These are phyloP conservation scores for Mobula birostris DNA, from an alignment of 2,113 vertebrate genomes.

Conservation along the genomic window DNA sequence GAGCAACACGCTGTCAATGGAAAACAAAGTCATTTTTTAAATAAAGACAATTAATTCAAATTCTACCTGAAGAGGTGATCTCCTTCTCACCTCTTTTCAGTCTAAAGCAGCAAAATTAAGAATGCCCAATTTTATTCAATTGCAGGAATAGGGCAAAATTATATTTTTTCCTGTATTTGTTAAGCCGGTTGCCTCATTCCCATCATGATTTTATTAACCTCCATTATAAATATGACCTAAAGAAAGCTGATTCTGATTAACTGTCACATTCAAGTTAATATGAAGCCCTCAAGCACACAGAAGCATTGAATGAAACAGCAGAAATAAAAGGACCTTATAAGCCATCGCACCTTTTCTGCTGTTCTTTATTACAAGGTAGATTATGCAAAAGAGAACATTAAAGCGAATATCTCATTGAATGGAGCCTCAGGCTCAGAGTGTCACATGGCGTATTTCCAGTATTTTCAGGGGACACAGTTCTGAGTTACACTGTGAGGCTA, in stretches of 20 bases:
- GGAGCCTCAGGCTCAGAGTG: too few species aligned
- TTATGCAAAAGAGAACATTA: too few species aligned
- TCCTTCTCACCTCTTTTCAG: slow-evolving; percentile 43
- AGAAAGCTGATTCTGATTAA: background rate
- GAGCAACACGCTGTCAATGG: slow-evolving; percentile 80
- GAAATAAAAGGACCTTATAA: too few species aligned
- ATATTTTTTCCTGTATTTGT: slow-evolving; percentile 42
- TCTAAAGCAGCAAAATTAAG: slow-evolving; percentile 44
- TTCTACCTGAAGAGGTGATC: background rate
- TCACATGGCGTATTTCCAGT: too few species aligned
- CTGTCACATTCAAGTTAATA: background rate
- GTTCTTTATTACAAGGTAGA: too few species aligned
- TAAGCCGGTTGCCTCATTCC: background rate
- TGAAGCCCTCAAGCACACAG: background rate
- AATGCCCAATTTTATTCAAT: too few species aligned
- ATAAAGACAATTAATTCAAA: slow-evolving; percentile 40
- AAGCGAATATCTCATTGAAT: too few species aligned
- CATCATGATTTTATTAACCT: background rate
- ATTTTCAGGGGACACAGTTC: too few species aligned
- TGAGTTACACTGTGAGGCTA: too few species aligned
- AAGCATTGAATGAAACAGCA: too few species aligned
- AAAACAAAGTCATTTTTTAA: slow-evolving; percentile 60
- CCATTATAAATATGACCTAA: background rate
- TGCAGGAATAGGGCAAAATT: slow-evolving; percentile 38
- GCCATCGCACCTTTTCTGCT: too few species aligned